Percentiles rank a stretch among this genome's conserved stretches.
Conservation (phyloP, 1,140 invertebrate species). For the Drosophila aff. region DNA sequence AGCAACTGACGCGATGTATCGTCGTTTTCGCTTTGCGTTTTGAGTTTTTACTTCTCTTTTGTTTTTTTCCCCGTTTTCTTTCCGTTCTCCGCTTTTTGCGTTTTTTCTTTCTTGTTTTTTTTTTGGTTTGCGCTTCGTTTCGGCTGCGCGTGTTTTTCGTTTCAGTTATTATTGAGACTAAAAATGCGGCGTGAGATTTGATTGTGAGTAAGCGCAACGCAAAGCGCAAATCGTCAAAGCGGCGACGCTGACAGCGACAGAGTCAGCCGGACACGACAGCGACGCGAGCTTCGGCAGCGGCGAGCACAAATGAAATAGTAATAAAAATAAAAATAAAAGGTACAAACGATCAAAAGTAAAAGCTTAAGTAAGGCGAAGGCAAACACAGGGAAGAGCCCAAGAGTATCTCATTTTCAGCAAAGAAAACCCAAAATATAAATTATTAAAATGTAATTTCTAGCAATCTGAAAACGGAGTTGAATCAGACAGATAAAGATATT, state of each 20-base stretch:
- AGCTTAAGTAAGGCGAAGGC: conserved; percentile 27
- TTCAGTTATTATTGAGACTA: conserved; percentile 85
- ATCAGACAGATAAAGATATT: no score
- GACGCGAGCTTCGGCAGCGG: conserved; percentile 15
- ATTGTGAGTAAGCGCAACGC: conserved; percentile 83
- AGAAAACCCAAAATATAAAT: neutral
- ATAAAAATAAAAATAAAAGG: conserved; percentile 25
- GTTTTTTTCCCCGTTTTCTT: conserved; percentile 23
- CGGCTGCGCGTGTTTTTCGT: conserved; percentile 77
- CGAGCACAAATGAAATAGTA: conserved; percentile 21
- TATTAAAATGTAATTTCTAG: no score
- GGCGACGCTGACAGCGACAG: conserved; percentile 40
- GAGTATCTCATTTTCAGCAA: neutral
- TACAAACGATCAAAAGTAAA: conserved; percentile 49
- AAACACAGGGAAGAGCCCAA: neutral
- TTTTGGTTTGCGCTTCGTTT: conserved; percentile 71
- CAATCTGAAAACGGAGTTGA: no score
- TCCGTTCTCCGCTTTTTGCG: conserved; percentile 14
- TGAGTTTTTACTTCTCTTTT: conserved; percentile 26
- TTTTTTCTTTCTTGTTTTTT: conserved; percentile 17
- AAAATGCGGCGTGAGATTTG: conserved; percentile 85
- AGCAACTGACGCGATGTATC: conserved; percentile 70
- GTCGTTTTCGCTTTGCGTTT: conserved; percentile 40
- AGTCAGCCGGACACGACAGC: conserved; percentile 11
- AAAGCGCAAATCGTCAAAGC: conserved; percentile 60